Evolutionary conservation across 2,888 invertebrate genomes (phyloP).

Genomic region (Lottia scabra): DNA sequence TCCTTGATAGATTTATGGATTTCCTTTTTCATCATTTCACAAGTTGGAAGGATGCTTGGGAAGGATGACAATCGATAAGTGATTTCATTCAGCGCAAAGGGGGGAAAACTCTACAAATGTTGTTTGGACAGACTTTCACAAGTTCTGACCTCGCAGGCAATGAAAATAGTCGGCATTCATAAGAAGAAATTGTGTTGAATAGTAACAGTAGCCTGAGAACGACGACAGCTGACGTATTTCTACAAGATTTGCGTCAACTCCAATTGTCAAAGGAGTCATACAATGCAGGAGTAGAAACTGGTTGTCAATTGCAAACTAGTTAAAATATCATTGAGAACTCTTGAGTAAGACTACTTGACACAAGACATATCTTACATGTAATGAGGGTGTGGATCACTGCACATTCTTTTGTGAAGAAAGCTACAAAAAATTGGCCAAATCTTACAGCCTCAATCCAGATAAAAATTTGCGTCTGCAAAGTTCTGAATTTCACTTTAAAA

Average conservation of each 20-base stretch:
- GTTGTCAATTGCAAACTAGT: constrained; percentile 10
- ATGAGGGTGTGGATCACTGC: too few relatives aligned
- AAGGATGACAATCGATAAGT: constrained; percentile 23
- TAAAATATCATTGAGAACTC: neutral
- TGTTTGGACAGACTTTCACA: constrained; percentile 26
- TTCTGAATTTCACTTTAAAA: too few relatives aligned
- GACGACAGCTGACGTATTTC: constrained; percentile 27
- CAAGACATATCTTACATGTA: too few relatives aligned
- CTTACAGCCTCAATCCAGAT: too few relatives aligned
- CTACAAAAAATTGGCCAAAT: too few relatives aligned
- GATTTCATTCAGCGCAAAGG: constrained; percentile 19
- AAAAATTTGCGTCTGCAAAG: too few relatives aligned
- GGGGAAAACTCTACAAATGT: constrained; percentile 18
- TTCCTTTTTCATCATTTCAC: constrained; percentile 19
- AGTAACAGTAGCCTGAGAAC: constrained; percentile 6
- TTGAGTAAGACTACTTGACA: neutral
- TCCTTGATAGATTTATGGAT: constrained; percentile 31
- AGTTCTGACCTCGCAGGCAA: constrained; percentile 21
- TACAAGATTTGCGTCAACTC: constrained; percentile 16
- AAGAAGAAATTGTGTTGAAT: constrained; percentile 10
- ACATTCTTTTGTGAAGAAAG: too few relatives aligned
- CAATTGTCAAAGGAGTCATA: constrained; percentile 6
- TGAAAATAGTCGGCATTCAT: constrained; percentile 21
- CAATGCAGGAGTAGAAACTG: constrained; percentile 13
- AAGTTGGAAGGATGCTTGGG: constrained; percentile 18